Base-by-base conservation (phyloP, 2,113 vertebrate species). In the Scolopax mira region DNA sequence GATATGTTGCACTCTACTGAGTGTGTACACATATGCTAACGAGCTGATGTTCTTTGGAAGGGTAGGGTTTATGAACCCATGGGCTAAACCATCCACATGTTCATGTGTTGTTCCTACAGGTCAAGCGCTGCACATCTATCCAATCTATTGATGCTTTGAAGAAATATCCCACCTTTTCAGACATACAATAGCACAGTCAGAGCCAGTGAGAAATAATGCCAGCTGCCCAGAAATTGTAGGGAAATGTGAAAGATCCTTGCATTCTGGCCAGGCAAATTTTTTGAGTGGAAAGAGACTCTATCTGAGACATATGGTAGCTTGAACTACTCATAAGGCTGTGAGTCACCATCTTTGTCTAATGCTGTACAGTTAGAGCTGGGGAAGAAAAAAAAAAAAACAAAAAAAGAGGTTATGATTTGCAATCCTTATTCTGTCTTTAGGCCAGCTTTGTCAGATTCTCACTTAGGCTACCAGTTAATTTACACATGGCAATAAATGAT, bases 361-460 rank as follows among this genome's bases (percentile, higher is more conserved):
- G 33, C 51, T 83, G 35, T 42, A 48, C 37, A 69, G 35, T 84
- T 41, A 54, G 33, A 84, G 30, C 18, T 41, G 16, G n/a, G 9
- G 5, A 48, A 22, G 11, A 19, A 23, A 21, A 21, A 46, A 44
- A 46, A 48, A 48, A 48, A 23, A n/a, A n/a, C n/a, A 46, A 25
- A 90, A 41, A 1, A 42, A 51, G 24, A 79, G 31, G 21, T 46
- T 60, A 4, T 79, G 75, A 84, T 93, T 92, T 96, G 72, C 65
- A 81, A 25, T 41, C 48, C 49, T 86, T 10, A 57, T 81, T 87
- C 41, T 78, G 31, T 79, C 57, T 69, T 83, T 64, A 78, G 44
- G 55, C 49, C 65, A 78, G 33, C 61, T 92, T 88, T 92, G 64
- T 93, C 69, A 92, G 52, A 70, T 54, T 94, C 69, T 90, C 42